These are phyloP conservation scores for Rosalia funebris DNA, from an alignment of 2,888 invertebrate genomes.

Conservation along the genomic window DNA sequence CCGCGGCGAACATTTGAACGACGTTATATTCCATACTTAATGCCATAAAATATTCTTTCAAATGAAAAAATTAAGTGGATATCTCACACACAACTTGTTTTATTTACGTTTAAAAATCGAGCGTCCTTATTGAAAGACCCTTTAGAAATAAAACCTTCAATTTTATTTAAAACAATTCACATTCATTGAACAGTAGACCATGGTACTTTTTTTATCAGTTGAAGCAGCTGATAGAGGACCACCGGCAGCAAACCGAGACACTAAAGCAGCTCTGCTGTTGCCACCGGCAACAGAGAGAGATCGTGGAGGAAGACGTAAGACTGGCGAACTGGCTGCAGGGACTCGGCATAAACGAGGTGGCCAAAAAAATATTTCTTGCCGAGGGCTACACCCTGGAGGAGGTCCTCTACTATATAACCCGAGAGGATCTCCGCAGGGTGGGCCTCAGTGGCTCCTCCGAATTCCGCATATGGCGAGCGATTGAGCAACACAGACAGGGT, in stretches of 20 bases:
- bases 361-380: conserved; percentile 73
- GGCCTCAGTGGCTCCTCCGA: conserved; percentile 86
- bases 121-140: too few relatives aligned
- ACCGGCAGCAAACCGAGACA: conserved; percentile 49
- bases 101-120: too few relatives aligned
- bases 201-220: too few relatives aligned
- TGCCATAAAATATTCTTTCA: too few relatives aligned
- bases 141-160: too few relatives aligned
- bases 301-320: conserved; percentile 65
- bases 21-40: too few relatives aligned
- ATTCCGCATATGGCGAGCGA: conserved; percentile 85
- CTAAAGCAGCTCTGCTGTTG: conserved; percentile 43
- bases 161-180: too few relatives aligned
- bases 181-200: too few relatives aligned
- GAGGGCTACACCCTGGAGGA: conserved; percentile 86
- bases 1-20: too few relatives aligned
- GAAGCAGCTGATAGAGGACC: conserved; percentile 53
- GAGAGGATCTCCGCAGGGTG: conserved; percentile 83
- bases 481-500: conserved; percentile 70
- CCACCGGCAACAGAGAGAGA: conserved; percentile 51
- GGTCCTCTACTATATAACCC: conserved; percentile 79
- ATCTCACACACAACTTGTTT: too few relatives aligned
- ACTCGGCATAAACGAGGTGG: conserved; percentile 74
- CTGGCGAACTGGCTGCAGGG: conserved; percentile 79
- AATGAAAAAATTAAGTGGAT: too few relatives aligned